Evolutionary conservation across 2,888 invertebrate species (phyloP), one percentile per base, ranked within the genome.

Genomic region (Monopis laevigella): DNA sequence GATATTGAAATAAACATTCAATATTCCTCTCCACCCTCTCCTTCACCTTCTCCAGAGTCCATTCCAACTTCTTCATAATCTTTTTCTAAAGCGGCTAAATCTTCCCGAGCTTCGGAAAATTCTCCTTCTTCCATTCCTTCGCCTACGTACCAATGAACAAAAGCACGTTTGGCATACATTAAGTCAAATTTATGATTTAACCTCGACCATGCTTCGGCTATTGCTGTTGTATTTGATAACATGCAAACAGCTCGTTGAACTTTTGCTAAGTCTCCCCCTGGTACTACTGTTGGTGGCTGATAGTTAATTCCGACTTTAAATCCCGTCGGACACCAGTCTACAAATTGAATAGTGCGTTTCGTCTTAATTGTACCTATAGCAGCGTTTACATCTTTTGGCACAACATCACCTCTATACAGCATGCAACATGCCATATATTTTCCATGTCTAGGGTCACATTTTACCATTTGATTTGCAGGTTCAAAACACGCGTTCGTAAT

Each of bases 121-220:
- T 94, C 89, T 40, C 90, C 90, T 64, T 91, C 91, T 63, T 91
- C 91, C 90, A 90, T 90, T 56, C 90, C 90, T 65, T 90, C 90
- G 48, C 91, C 90, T 40, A 91, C 91, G 63, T 91, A 91, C 96
- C 96, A 96, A 69, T 96, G 96, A 39, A 96, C 96, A 67, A 97
- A 97, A 14, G 96, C 96, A 52, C 96, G 87, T 82, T 96, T 96
- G 55, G 96, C 94, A 63, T 95, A 97, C 95, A 96, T 96, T 54
- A 96, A 82, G 68, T 96, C 96, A 65, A 96, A 94, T 73, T 96
- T 96, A 69, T 94, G 95, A 71, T 97, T 95, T 45, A 97, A 84
- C 54, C 96, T 88, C 41, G 95, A 94, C 96, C 96, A 97, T 29
- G 96, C 96, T 65, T 97, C 96, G n/a, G 95, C 96, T 58, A 97